Evolutionary conservation across 2,113 vertebrate species (phyloP), one percentile per base, ranked within the genome.

Genomic region (Bucco capensis): DNA sequence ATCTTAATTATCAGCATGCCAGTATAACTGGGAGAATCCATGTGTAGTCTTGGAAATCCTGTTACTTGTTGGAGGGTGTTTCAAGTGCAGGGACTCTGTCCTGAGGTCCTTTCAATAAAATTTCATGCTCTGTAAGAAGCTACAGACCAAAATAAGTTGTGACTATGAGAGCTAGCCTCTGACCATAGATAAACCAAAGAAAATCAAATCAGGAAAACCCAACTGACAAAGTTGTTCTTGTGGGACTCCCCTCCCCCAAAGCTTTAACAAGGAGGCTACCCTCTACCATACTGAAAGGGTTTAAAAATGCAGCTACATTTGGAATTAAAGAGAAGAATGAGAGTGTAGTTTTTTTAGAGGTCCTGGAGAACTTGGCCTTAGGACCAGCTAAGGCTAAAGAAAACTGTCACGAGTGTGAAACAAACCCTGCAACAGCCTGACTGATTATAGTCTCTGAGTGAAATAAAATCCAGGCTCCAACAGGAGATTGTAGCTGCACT

Each of bases 271-370:
- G 16, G n/a, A 64, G 19, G 12, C 8, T 64, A 14, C 27, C 1
- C 0, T 69, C 11, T 67, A 53, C 22, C 1, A 1, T 37, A 75
- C 42, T 1, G 1, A 47, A 85, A 72, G 18, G 25, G 4, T 49
- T 86, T 80, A 35, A 54, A 91, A 90, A 58, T 65, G 18, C 22
- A 91, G 33, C 17, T 57, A 58, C 21, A 24, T 64, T 53, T 74
- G 33, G 42, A 58, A 74, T 14, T 66, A 61, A 87, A 31, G 12
- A 70, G 54, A 80, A 31, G 14, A 89, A 69, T 35, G 5, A 17
- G 10, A 37, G 3, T 18, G 9, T 31, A n/a, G 21, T 0, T 33
- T 51, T 77, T 87, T 42, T 67, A 10, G 54, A 49, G 30, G 5
- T 74, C 8, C 9, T 74, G 61, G 12, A 28, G 5, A 70, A 50